phyloP scores from a whole-genome alignment of 2,888 invertebrate genomes.

The Plebejus melissa region DNA sequence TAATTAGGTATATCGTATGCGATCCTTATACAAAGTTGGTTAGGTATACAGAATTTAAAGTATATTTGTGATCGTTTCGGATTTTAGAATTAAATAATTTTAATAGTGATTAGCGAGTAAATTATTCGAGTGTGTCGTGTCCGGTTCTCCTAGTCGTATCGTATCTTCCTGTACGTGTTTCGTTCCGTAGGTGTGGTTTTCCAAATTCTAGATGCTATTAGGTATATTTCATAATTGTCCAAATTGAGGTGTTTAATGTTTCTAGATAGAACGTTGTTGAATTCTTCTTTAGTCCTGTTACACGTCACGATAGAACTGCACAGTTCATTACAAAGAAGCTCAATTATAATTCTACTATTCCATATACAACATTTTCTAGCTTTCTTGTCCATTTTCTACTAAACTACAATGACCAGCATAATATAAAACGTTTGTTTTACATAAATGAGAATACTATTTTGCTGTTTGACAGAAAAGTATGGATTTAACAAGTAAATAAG shows the following conservation, averaged over 20 bases:
- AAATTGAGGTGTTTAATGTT: constrained; percentile 44
- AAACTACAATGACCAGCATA: no score
- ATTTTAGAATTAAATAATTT: constrained; percentile 60
- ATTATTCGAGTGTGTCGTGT: constrained; percentile 58
- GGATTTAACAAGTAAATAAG: neutral
- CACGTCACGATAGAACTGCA: neutral
- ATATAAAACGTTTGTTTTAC: no score
- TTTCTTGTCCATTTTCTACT: no score
- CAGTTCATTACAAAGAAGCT: neutral
- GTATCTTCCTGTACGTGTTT: constrained; percentile 56
- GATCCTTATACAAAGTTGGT: constrained; percentile 66
- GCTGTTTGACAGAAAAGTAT: neutral
- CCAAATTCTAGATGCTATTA: constrained; percentile 53
- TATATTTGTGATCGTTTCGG: constrained; percentile 65
- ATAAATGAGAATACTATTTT: neutral
- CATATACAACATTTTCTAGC: neutral
- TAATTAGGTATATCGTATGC: constrained; percentile 71
- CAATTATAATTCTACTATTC: neutral
- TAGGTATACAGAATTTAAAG: constrained; percentile 60
- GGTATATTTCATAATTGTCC: constrained; percentile 42
- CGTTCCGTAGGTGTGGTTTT: constrained; percentile 63
- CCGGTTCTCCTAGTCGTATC: constrained; percentile 59
- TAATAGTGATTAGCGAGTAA: constrained; percentile 49
- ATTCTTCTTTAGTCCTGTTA: constrained; percentile 40
- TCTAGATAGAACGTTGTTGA: constrained; percentile 46